Evolutionary conservation across 2,888 invertebrate genomes (phyloP), one percentile per base, ranked within the genome.

Genomic region (Notodonta dromedarius): DNA sequence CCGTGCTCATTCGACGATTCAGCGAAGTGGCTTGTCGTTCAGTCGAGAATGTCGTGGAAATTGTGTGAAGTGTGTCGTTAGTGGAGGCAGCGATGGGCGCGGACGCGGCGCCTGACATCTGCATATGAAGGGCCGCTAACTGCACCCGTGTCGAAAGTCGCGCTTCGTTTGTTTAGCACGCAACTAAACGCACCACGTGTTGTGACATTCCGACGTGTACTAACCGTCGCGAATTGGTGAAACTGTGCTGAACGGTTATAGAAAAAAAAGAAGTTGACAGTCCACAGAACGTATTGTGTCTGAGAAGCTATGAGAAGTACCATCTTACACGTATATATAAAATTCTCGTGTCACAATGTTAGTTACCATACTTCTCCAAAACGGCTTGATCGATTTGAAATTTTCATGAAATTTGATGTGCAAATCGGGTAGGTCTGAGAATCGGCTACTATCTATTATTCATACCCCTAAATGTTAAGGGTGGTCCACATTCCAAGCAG

Each of bases 131-230:
- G 89, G 89, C 84, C 83, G 77, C 85, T 87, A 85, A 87, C 80
- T 84, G 82, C 85, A 82, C 82, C 84, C 83, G 84, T 88, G 85
- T 85, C 86, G 86, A 86, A 90, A 88, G 82, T 77, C 74, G 79
- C 79, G 75, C 76, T 79, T 76, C 82, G 83, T 84, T 84, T 87
- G 85, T 89, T 91, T 90, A 90, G 86, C 90, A 86, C 85, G 84
- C 79, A 81, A 83, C 88, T 86, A 86, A 87, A 84, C 80, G 74
- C 77, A 77, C 76, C 78, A 77, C 74, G 71, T 87, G 80, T 87
- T 82, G 86, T 82, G 86, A 90, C 80, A 77, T 78, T 79, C 79
- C 74, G 70, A 74, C 79, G 78, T 78, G 77, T 77, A 74, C 78
- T 73, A 74, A 79, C 80, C 83, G 85, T 84, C 80, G 84, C 86